Base-by-base conservation (phyloP, 2,113 vertebrate genomes). In the Lagenorhynchus albirostris region DNA sequence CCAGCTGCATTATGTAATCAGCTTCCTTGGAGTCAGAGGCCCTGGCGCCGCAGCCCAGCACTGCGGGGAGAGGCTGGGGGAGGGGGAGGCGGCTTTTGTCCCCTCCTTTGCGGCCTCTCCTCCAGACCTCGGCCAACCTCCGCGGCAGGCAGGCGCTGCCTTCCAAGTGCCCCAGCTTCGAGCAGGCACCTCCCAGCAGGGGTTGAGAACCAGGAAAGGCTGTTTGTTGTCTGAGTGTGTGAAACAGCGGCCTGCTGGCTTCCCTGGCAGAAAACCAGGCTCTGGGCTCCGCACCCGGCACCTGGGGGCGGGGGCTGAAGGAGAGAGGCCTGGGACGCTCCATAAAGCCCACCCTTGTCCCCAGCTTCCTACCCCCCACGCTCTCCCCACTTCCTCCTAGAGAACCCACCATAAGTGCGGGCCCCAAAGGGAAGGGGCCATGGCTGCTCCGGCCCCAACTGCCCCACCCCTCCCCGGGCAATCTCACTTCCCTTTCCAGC, bases 21-120 rank as follows among this genome's bases (percentile, higher is more conserved):
- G 95, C 94, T 96, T 94, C 87, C 92, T 95, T 47, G 21, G 94
- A 95, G 96, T 93, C 91, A 95, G 91, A 97, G 96, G 92, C 97
- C 92, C 93, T 71, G 41, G 94, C 93, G 92, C 96, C 92, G 86
- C 62, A 96, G 96, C 95, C 93, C 87, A 65, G 65, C 3, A 4
- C 82, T 85, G n/a, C 1, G 0, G 67, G 68, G 33, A 36, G 90
- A 55, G 71, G 55, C 6, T 26, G 26, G 89, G 67, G 89, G 91
- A 92, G 47, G 74, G 25, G 29, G 47, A n/a, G 58, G 58, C 3
- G 4, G 38, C 41, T 82, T 47, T 74, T 67, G 77, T 79, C 44
- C 18, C 73, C 20, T 82, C 29, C 50, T 90, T 50, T 38, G 36
- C 85, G 80, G 55, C 92, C 33, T 55, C 38, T 47, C 50, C 58